Evolutionary conservation across 2,888 invertebrate genomes (phyloP).

Genomic region (Callyntrura sp.): DNA sequence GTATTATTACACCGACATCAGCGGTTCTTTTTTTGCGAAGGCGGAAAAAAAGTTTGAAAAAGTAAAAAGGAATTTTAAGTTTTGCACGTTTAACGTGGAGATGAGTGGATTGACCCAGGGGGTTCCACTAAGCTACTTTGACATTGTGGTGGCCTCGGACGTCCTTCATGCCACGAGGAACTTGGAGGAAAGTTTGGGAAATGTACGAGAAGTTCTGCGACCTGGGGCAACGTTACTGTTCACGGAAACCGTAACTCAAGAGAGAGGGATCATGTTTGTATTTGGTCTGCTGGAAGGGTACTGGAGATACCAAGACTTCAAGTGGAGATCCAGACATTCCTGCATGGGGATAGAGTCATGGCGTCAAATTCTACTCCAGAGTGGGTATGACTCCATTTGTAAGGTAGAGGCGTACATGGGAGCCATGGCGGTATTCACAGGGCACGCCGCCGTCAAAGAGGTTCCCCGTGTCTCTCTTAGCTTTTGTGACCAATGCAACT

Average conservation of each 20-base stretch:
- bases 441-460: too few species aligned
- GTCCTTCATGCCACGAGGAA: constrained; percentile 71
- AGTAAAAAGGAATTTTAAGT: constrained; percentile 11
- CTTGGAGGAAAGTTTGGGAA: constrained; percentile 31
- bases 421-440: too few species aligned
- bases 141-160: constrained; percentile 44
- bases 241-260: constrained; percentile 27
- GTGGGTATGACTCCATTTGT: neutral
- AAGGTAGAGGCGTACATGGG: neutral
- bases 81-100: constrained; percentile 64
- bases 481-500: too few species aligned
- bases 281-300: constrained; percentile 70
- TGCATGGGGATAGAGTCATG: neutral
- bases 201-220: constrained; percentile 53
- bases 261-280: constrained; percentile 25
- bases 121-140: constrained; percentile 62
- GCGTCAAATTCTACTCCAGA: neutral
- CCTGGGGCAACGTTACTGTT: constrained; percentile 52
- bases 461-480: too few species aligned
- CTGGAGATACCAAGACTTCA: constrained; percentile 63
- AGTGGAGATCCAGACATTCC: constrained; percentile 44
- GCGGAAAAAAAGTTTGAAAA: constrained; percentile 62
- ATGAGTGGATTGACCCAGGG: constrained; percentile 63
- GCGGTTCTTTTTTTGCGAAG: constrained; percentile 49
- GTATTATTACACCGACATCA: constrained; percentile 68